Base-by-base conservation (phyloP, 2,113 vertebrate species). In the Meles meles region DNA sequence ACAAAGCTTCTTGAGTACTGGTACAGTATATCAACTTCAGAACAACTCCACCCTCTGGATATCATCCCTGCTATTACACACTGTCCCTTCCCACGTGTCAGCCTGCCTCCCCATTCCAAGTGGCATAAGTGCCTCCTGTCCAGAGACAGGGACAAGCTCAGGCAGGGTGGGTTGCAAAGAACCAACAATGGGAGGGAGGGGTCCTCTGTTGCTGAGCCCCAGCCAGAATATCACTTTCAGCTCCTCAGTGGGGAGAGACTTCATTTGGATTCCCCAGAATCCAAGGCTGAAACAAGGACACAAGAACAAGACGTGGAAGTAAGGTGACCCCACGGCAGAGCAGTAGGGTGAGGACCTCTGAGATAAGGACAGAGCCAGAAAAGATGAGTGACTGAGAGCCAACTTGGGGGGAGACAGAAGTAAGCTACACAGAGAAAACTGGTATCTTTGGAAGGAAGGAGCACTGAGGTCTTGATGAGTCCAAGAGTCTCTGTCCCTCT, bases 221-320 rank as follows among this genome's bases (percentile, higher is more conserved):
- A 61, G 79, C 12, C 44, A 39, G 2, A 20, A 0, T 1, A 0
- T 1, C 31, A 21, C 57, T 12, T 13, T 9, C 10, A 2, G 31
- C 5, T 14, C 44, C 23, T 76, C 10, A 0, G 0, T 2, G 5
- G 23, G 21, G 2, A 23, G 3, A 6, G 20, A 6, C 37, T 86
- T 37, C 7, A 17, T 1, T 15, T 6, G 17, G 1, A 5, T 6
- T 5, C 8, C 11, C 5, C 27, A 65, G 27, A 39, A 21, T 52
- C 44, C 25, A n/a, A 61, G 0, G 7, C 55, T 23, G n/a, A 52
- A 47, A n/a, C 2, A 1, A 65, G 18, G 44, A 44, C 2, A 12
- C 31, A 39, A 6, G 2, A 21, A 25, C 6, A 3, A 47, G 85
- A 39, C 12, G 20, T 27, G 2, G 29, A 29, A 61, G 27, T 25